phyloP scores from a whole-genome alignment of 1,140 invertebrate species.

The Zaprionus ornatus region DNA sequence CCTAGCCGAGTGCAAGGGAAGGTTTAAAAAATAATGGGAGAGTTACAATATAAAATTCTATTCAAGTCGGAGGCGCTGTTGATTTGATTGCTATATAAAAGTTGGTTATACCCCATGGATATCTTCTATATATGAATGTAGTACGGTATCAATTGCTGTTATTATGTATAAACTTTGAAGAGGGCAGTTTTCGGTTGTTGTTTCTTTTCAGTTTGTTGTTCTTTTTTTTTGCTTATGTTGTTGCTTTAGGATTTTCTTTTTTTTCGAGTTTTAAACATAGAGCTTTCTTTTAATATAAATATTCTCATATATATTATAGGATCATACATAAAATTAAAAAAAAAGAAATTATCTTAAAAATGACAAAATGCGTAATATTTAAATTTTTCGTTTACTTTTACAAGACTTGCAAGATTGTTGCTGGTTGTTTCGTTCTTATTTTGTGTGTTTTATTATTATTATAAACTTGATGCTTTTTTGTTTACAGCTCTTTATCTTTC shows the following conservation, averaged over 20 bases:
- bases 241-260: constrained; percentile 40
- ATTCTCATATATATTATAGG: constrained; percentile 74
- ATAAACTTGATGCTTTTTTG: constrained; percentile 71
- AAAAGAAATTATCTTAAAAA: constrained; percentile 59
- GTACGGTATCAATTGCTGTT: constrained; percentile 6
- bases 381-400: constrained; percentile 59
- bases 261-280: constrained; percentile 40
- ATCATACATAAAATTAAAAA: constrained; percentile 66
- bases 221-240: constrained; percentile 19
- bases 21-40: background rate
- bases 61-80: constrained; percentile 5
- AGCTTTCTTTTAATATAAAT: constrained; percentile 54
- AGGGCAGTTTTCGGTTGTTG: constrained; percentile 59
- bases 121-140: constrained; percentile 7
- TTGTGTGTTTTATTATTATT: constrained; percentile 47
- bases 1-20: background rate
- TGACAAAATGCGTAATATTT: constrained; percentile 54
- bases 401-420: constrained; percentile 41
- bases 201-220: background rate
- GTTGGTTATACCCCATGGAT: background rate
- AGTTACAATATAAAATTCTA: background rate
- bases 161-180: constrained; percentile 24
- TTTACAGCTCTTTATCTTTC: constrained; percentile 61
- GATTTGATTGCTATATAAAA: constrained; percentile 44
- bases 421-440: constrained; percentile 46